phyloP scores from a whole-genome alignment of 2,888 invertebrate genomes.

The Eilema caniola region DNA sequence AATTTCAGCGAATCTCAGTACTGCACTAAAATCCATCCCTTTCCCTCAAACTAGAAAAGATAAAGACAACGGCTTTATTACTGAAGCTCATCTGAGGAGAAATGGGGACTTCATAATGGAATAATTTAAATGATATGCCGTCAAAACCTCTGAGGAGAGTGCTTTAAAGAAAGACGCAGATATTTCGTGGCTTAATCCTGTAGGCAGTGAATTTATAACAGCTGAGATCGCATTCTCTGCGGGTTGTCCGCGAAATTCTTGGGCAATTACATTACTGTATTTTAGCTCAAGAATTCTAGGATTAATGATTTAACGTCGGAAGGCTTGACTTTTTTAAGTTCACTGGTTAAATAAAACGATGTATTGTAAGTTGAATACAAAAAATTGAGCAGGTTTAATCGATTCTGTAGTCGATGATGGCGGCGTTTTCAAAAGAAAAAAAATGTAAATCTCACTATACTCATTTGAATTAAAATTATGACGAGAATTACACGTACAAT shows the following conservation, averaged over 20 bases:
- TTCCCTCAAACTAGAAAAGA: constrained; percentile 37
- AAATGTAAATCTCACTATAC: too few relatives aligned
- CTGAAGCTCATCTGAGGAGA: constrained; percentile 43
- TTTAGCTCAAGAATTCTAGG: constrained; percentile 11
- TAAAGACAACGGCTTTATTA: constrained; percentile 46
- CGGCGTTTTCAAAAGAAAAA: too few relatives aligned
- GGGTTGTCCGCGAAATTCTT: constrained; percentile 61
- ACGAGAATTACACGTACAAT: too few relatives aligned
- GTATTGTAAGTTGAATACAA: too few relatives aligned
- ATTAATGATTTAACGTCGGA: constrained; percentile 26
- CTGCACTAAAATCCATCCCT: constrained; percentile 14
- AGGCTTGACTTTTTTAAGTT: constrained; percentile 10
- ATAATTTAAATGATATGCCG: constrained; percentile 78
- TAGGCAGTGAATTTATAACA: constrained; percentile 71
- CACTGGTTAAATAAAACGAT: not conserved
- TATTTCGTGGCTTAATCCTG: constrained; percentile 70
- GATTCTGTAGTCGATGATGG: too few relatives aligned
- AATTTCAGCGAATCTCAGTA: constrained; percentile 18
- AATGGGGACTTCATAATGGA: constrained; percentile 67
- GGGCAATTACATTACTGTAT: constrained; percentile 33
- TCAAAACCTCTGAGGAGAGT: constrained; percentile 62
- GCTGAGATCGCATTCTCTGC: constrained; percentile 69
- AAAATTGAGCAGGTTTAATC: too few relatives aligned
- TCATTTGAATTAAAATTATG: too few relatives aligned
- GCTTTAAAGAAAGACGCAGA: constrained; percentile 74